Evolutionary conservation across 2,888 invertebrate genomes (phyloP).

Genomic region (Scotopteryx bipunctaria): DNA sequence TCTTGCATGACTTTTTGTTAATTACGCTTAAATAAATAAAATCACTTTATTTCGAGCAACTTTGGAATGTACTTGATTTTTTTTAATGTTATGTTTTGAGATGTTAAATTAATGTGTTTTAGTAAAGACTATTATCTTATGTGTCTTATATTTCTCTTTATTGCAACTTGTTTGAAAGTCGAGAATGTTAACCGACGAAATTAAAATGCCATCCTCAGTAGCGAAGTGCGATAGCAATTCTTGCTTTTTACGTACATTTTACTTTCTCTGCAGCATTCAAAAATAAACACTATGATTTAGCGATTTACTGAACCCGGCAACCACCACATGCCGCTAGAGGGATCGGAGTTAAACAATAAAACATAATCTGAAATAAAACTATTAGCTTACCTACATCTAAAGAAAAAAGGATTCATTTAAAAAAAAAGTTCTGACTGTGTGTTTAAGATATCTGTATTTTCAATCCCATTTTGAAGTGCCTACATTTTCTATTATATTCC

Average conservation of each 20-base stretch:
- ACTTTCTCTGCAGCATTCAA: conserved; percentile 77
- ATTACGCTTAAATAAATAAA: too few relatives aligned
- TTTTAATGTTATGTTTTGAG: too few relatives aligned
- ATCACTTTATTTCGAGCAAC: too few relatives aligned
- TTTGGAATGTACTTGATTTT: neutral
- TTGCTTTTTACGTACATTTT: conserved; percentile 65
- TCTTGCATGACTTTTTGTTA: neutral
- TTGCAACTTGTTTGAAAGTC: neutral
- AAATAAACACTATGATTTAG: conserved; percentile 48
- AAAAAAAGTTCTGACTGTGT: too few relatives aligned
- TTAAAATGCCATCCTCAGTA: conserved; percentile 61
- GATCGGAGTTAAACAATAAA: conserved; percentile 48
- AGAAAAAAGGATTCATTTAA: neutral
- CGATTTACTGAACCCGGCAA: conserved; percentile 45
- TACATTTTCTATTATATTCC: too few relatives aligned
- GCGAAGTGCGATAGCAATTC: conserved; percentile 33
- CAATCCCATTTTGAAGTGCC: too few relatives aligned
- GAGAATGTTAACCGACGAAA: conserved; percentile 13
- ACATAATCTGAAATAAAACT: conserved; percentile 61
- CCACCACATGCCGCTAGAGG: conserved; percentile 60
- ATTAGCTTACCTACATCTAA: conserved; percentile 45
- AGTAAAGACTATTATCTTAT: too few relatives aligned
- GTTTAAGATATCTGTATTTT: too few relatives aligned
- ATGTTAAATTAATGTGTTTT: too few relatives aligned
- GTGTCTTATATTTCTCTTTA: too few relatives aligned